Evolutionary conservation across 1,140 invertebrate genomes (phyloP).

Genomic region (Lepidurus packardi): DNA sequence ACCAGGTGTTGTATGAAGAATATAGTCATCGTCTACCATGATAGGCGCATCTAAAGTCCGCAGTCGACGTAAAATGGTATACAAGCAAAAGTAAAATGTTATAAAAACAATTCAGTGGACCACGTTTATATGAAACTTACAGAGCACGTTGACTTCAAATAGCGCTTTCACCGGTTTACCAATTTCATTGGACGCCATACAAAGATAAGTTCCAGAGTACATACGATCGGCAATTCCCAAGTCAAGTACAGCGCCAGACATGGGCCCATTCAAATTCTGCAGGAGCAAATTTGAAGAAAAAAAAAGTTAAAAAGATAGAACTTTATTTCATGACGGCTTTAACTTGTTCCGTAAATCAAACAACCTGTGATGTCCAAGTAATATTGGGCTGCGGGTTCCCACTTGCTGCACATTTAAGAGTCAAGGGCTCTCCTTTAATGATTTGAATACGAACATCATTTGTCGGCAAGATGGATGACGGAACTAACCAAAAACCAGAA

Average conservation of each 20-base stretch:
- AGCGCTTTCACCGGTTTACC: background rate
- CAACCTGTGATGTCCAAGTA: conserved; percentile 14
- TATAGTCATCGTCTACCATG: background rate
- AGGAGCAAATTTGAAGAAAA: background rate
- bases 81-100: background rate
- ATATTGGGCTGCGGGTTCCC: conserved; percentile 8
- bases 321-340: background rate
- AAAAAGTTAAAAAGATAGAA: background rate
- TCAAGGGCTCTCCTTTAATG: background rate
- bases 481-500: conserved; percentile 14
- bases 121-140: background rate
- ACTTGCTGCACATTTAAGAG: background rate
- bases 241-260: background rate
- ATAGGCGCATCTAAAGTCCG: background rate
- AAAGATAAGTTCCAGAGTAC: background rate
- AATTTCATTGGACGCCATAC: background rate
- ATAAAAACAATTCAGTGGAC: background rate
- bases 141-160: conserved; percentile 15
- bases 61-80: background rate
- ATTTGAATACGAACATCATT: conserved; percentile 16
- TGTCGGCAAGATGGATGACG: conserved; percentile 9
- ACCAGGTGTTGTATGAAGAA: background rate
- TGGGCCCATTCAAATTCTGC: background rate
- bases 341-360: background rate
- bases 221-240: background rate